Evolutionary conservation across 2,113 vertebrate species (phyloP).

Genomic region (Xiphias gladius): DNA sequence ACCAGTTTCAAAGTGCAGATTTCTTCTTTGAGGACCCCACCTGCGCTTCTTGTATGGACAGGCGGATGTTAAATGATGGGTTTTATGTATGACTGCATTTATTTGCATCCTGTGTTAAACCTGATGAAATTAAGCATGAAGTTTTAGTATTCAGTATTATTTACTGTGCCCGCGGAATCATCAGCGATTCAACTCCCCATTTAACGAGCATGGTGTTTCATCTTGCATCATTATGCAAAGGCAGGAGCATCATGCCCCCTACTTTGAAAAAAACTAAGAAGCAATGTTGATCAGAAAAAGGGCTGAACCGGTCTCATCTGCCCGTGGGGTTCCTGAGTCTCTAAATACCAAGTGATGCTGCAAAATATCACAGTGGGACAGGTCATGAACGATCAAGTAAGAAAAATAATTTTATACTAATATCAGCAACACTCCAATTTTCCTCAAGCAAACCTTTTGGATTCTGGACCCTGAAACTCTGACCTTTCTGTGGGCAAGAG

Average conservation of each 20-base stretch:
- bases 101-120: too few relatives aligned
- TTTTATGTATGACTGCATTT: too few relatives aligned
- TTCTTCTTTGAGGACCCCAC: too few relatives aligned
- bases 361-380: background rate
- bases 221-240: constrained; percentile 5
- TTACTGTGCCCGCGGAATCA: background rate
- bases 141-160: background rate
- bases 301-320: background rate
- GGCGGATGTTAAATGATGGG: background rate
- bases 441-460: background rate
- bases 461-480: background rate
- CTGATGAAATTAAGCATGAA: background rate
- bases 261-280: background rate
- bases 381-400: background rate
- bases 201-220: background rate
- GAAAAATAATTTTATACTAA: background rate
- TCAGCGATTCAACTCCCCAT: background rate
- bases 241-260: background rate
- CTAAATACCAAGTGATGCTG: background rate
- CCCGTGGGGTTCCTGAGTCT: too few relatives aligned
- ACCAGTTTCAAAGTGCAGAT: too few relatives aligned
- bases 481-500: background rate
- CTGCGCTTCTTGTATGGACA: too few relatives aligned
- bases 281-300: background rate
- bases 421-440: background rate